Evolutionary conservation across 2,888 invertebrate species (phyloP).

Genomic region (Heliconius ismenius): DNA sequence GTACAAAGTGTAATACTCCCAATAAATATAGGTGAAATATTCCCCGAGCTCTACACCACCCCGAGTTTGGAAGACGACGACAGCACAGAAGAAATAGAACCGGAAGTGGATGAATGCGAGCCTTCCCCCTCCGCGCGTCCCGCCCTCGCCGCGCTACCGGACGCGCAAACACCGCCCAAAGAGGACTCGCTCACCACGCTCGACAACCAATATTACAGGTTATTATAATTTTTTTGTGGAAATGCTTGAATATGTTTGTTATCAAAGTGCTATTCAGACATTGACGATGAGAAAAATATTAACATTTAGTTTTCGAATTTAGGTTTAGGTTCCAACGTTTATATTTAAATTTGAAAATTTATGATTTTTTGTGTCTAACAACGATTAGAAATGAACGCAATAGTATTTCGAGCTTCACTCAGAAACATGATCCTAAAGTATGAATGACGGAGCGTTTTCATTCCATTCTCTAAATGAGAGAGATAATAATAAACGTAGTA

Average conservation of each 20-base stretch:
- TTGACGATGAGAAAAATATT: not conserved
- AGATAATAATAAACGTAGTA: not conserved
- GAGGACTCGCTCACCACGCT: conserved; percentile 62
- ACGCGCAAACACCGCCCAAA: conserved; percentile 59
- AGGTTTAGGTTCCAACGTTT: not conserved
- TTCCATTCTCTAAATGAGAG: not conserved
- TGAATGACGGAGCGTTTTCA: not conserved
- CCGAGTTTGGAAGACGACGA: conserved; percentile 63
- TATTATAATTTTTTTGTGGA: not conserved
- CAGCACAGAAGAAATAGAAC: conserved; percentile 53
- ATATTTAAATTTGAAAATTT: not conserved
- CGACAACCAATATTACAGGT: conserved; percentile 76
- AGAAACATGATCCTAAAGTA: not conserved
- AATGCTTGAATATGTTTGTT: not conserved
- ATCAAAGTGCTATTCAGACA: not conserved
- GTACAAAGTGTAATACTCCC: not conserved
- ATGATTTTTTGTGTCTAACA: too few relatives aligned
- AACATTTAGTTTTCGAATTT: not conserved
- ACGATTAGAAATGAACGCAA: not conserved
- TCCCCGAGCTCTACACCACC: conserved; percentile 69
- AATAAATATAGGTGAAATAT: conserved; percentile 63
- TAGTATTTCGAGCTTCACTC: not conserved
- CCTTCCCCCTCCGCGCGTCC: conserved; percentile 68
- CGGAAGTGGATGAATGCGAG: conserved; percentile 64
- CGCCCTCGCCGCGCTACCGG: conserved; percentile 66